These are phyloP conservation scores for Scleropages formosus DNA, from an alignment of 2,797 vertebrate genomes.

Conservation along the genomic window DNA sequence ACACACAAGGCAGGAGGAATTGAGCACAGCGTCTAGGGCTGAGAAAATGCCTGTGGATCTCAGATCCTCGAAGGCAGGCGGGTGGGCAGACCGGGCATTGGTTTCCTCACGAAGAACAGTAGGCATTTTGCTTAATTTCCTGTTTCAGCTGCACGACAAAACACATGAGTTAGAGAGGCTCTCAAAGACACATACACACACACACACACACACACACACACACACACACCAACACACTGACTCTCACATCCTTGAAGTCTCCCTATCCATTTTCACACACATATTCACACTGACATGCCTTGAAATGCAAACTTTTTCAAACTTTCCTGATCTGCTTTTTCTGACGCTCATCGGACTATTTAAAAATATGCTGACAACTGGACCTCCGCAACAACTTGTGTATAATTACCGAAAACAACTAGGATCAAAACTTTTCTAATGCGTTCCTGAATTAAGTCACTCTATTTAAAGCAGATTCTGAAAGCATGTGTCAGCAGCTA, in stretches of 20 bases:
- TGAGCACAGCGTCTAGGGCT: not conserved
- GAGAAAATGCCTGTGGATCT: not conserved
- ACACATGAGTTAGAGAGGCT: conserved; percentile 41
- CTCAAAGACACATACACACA: conserved; percentile 30
- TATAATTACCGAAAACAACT: no score
- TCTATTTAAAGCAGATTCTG: no score
- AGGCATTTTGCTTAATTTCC: conserved; percentile 76
- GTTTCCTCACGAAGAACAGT: conserved; percentile 60
- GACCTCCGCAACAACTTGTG: no score
- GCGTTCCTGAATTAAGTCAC: no score
- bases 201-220: conserved; percentile 31
- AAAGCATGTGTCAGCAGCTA: no score
- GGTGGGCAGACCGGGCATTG: conserved; percentile 46
- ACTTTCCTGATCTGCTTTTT: no score
- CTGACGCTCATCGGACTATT: no score
- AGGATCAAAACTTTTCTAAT: no score
- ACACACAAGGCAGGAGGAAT: not conserved
- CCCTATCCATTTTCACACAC: no score
- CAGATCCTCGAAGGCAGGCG: no score
- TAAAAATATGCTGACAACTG: no score
- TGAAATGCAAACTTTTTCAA: not conserved
- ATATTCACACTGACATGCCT: conserved; percentile 9
- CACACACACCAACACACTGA: not conserved
- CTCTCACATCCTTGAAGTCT: conserved; percentile 10
- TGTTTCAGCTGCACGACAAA: conserved; percentile 49